These are phyloP conservation scores for Glareola pratincola DNA, from an alignment of 2,113 vertebrate genomes.

Conservation along the genomic window DNA sequence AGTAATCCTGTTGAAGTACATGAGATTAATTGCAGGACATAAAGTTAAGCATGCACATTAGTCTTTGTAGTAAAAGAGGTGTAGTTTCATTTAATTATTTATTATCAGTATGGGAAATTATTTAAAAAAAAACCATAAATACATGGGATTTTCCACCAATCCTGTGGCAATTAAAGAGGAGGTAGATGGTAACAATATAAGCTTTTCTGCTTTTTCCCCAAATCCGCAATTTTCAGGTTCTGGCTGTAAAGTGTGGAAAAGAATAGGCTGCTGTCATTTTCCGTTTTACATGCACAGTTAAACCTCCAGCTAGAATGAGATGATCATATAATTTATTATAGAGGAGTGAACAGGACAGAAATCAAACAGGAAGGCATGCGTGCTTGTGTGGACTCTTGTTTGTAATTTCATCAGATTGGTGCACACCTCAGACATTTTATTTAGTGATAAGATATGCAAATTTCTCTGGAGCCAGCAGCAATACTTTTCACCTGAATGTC, in stretches of 20 bases:
- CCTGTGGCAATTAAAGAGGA: neutral
- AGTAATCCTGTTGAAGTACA: conserved; percentile 19
- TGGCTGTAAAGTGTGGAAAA: conserved; percentile 16
- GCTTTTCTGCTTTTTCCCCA: neutral
- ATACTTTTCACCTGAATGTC: conserved; percentile 70
- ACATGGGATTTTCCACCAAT: neutral
- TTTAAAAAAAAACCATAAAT: neutral
- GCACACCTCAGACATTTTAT: conserved; percentile 66
- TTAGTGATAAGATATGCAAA: conserved; percentile 72
- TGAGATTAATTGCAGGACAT: conserved; percentile 42
- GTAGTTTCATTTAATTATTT: neutral
- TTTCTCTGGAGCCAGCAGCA: conserved; percentile 68
- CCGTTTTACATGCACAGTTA: conserved; percentile 59
- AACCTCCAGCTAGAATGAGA: conserved; percentile 54
- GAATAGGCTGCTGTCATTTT: conserved; percentile 62
- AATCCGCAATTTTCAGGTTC: conserved; percentile 12
- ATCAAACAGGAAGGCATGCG: neutral
- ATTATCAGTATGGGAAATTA: neutral
- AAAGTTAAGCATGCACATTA: conserved; percentile 17
- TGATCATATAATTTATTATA: conserved; percentile 67
- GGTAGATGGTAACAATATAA: neutral
- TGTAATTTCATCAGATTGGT: conserved; percentile 73
- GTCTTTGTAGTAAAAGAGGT: neutral
- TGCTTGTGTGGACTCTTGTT: conserved; percentile 61
- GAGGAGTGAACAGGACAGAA: conserved; percentile 50